Base-by-base conservation (phyloP, 2,797 vertebrate species). In the Pteronotus mesoamericanus region DNA sequence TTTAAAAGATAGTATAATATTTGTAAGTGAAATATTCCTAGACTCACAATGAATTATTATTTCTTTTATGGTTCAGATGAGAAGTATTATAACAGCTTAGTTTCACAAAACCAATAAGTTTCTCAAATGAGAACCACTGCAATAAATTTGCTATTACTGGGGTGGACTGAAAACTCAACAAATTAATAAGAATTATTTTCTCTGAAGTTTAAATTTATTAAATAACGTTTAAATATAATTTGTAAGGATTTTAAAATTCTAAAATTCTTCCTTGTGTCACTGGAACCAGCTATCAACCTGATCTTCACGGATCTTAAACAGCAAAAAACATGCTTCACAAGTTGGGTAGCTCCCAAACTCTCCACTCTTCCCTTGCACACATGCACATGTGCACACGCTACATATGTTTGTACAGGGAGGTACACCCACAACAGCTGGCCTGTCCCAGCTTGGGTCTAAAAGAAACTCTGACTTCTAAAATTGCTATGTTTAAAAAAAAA, bases 391-490 rank as follows among this genome's bases (percentile, higher is more conserved):
- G 7, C 3, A 10, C 15, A 11, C 10, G 4, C 26, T 37, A 37
- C 53, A 15, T 7, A 8, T 0, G 1, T 9, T 1, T 72, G 14
- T 72, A 64, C 37, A 39, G 9, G 46, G 24, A 26, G 18, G 9
- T 42, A 12, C 1, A 3, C 57, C 51, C 59, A 19, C 42, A 29
- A 18, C 6, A 24, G 84, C 88, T 88, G 82, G 90, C 89, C 85
- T 94, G 93, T 91, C 71, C 51, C 83, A 77, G 86, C 37, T 83
- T 34, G 66, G 9, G 57, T 92, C 94, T 91, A 75, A 97, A 97
- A 84, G 84, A 78, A 88, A 55, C 68, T 48, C 80, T 95, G 91
- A 77, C 82, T 96, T 95, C 94, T 91, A 69, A 95, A 57, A 84
- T 93, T 69, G 34, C 71, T 97, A 3, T 75, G 75, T 88, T 51